phyloP scores from a whole-genome alignment of 1,140 invertebrate species.

The Heliconius hewitsoni region DNA sequence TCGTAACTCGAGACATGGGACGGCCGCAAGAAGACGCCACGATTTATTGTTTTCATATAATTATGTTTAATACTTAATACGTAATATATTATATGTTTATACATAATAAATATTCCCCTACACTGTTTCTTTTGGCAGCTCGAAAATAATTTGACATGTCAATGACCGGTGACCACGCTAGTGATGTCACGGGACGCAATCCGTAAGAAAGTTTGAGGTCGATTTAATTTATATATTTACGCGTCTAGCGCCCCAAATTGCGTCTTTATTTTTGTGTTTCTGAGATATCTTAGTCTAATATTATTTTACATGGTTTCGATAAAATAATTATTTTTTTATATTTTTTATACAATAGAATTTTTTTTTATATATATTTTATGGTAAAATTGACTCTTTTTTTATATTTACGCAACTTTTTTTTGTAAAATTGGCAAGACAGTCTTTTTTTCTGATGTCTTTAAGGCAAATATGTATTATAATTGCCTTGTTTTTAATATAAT shows the following conservation, averaged over 20 bases:
- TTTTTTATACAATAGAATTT: not conserved
- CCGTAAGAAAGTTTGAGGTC: conserved; percentile 69
- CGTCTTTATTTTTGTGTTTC: conserved; percentile 51
- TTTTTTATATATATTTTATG: too few relatives aligned
- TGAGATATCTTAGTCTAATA: not conserved
- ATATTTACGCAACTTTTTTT: not conserved
- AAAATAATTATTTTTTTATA: not conserved
- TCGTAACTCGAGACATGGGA: conserved; percentile 77
- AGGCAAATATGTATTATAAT: not conserved
- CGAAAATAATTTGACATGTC: conserved; percentile 79
- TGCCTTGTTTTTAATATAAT: not conserved
- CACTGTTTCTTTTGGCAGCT: conserved; percentile 69
- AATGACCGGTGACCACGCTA: conserved; percentile 76
- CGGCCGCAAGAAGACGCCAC: conserved; percentile 76
- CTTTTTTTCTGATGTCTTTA: not conserved
- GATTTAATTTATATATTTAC: conserved; percentile 71
- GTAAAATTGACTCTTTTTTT: too few relatives aligned
- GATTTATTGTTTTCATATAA: conserved; percentile 80
- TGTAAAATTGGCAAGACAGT: not conserved
- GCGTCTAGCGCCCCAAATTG: conserved; percentile 61
- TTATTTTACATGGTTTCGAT: not conserved
- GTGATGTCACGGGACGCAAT: conserved; percentile 68
- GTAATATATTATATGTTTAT: not conserved
- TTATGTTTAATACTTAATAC: conserved; percentile 46
- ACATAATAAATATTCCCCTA: conserved; percentile 33